A percentile compares a stretch with the other conserved stretches of the same genome.
Conservation (phyloP, 2,888 invertebrate genomes). For the Pinctada fucata region DNA sequence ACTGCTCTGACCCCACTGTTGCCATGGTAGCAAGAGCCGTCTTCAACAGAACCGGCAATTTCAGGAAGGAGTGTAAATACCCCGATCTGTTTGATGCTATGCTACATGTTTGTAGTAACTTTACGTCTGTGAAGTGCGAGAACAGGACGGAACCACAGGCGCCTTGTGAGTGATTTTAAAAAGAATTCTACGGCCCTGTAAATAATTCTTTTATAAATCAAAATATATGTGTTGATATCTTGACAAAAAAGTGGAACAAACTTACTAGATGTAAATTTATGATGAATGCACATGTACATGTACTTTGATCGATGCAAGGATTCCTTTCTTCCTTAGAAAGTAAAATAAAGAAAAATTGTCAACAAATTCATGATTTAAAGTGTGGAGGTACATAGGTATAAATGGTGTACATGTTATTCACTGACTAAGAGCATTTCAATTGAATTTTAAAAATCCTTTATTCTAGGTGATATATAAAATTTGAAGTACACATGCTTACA, state of each 20-base stretch:
- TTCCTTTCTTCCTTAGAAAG: no score
- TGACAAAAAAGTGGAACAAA: background rate
- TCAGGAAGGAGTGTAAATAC: constrained; percentile 56
- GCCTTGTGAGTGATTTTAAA: constrained; percentile 54
- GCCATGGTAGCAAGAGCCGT: background rate
- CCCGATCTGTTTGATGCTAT: constrained; percentile 55
- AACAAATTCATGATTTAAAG: no score
- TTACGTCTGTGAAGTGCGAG: constrained; percentile 54
- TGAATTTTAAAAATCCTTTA: no score
- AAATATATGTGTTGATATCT: background rate
- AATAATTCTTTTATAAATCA: background rate
- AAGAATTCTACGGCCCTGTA: background rate
- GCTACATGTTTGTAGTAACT: constrained; percentile 48
- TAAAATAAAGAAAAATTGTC: no score
- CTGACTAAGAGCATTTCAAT: no score
- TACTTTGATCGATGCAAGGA: no score
- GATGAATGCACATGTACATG: no score
- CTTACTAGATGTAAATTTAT: no score
- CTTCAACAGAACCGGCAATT: constrained; percentile 35
- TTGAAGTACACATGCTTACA: no score
- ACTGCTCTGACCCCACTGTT: constrained; percentile 41
- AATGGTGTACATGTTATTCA: no score
- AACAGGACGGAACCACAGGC: constrained; percentile 55
- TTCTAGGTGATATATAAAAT: no score
- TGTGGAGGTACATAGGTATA: no score